These are phyloP conservation scores for Brachyalestes nurse DNA, from an alignment of 2,797 vertebrate species.

Conservation along the genomic window DNA sequence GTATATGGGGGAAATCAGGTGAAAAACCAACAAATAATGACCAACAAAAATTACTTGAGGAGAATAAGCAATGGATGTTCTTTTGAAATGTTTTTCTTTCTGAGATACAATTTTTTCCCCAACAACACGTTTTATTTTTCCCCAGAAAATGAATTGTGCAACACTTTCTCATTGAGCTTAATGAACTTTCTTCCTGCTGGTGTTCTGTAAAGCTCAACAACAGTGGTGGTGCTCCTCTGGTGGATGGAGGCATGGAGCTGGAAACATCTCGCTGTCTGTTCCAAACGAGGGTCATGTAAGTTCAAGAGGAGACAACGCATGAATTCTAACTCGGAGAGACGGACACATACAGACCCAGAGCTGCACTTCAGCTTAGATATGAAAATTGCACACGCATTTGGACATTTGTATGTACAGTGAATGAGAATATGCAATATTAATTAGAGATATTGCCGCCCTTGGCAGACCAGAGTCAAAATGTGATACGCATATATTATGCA, in stretches of 20 bases:
- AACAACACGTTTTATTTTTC: too few relatives aligned
- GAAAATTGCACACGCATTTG: not conserved
- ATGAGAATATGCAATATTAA: constrained; percentile 6
- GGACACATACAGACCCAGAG: not conserved
- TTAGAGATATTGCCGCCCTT: not conserved
- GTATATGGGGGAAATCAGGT: too few relatives aligned
- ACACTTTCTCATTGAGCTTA: too few relatives aligned
- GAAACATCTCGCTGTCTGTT: not conserved
- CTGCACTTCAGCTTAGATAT: not conserved
- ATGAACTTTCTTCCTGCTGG: too few relatives aligned
- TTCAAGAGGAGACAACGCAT: not conserved
- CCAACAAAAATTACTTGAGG: too few relatives aligned
- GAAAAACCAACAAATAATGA: too few relatives aligned
- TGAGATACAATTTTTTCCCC: too few relatives aligned
- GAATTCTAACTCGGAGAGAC: not conserved
- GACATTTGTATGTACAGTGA: constrained; percentile 13
- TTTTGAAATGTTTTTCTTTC: too few relatives aligned
- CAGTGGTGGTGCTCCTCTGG: too few relatives aligned
- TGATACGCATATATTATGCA: not conserved
- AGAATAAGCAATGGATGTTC: too few relatives aligned
- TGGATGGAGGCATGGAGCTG: not conserved
- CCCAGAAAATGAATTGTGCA: too few relatives aligned
- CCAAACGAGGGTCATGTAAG: not conserved
- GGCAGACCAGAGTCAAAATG: not conserved
- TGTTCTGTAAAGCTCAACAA: too few relatives aligned